These are phyloP conservation scores for Chaetodon trifascialis DNA, from an alignment of 2,113 vertebrate genomes.

Conservation along the genomic window DNA sequence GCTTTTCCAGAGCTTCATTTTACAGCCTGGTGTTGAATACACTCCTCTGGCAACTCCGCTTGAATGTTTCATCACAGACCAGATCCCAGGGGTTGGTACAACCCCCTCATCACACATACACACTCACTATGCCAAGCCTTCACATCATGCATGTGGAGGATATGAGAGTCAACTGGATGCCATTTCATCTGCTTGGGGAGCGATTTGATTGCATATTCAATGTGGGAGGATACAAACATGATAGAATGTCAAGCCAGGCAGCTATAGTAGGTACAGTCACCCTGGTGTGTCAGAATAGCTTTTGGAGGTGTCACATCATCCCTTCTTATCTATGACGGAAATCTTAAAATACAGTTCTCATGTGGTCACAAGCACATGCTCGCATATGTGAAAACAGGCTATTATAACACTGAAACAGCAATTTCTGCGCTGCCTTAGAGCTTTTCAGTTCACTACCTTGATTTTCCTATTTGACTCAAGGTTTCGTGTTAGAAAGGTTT, in stretches of 20 bases:
- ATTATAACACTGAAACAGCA: not conserved
- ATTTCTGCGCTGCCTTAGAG: not conserved
- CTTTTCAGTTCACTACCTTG: not conserved
- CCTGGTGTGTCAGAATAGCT: slow-evolving; percentile 42
- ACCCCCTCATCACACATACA: slow-evolving; percentile 65
- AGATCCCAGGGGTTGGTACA: slow-evolving; percentile 75
- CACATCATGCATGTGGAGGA: slow-evolving; percentile 73
- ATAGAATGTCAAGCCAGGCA: slow-evolving; percentile 65
- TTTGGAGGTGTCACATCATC: slow-evolving; percentile 61
- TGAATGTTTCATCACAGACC: slow-evolving; percentile 84
- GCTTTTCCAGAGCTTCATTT: slow-evolving; percentile 82
- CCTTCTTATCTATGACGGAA: slow-evolving; percentile 40
- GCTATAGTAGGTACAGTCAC: slow-evolving; percentile 46
- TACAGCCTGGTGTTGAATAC: slow-evolving; percentile 73
- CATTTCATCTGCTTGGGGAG: slow-evolving; percentile 76
- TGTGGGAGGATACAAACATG: slow-evolving; percentile 73
- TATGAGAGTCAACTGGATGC: slow-evolving; percentile 80
- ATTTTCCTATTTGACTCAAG: slow-evolving; percentile 8
- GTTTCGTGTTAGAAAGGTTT: not conserved
- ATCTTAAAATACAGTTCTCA: slow-evolving; percentile 32
- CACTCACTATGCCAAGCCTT: slow-evolving; percentile 53
- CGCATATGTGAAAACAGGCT: slow-evolving; percentile 26
- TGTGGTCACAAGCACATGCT: not conserved
- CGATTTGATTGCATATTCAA: slow-evolving; percentile 79
- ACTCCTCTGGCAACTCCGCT: slow-evolving; percentile 78